These are phyloP conservation scores for Heliothis subflexa DNA, from an alignment of 1,140 invertebrate species.

Conservation along the genomic window DNA sequence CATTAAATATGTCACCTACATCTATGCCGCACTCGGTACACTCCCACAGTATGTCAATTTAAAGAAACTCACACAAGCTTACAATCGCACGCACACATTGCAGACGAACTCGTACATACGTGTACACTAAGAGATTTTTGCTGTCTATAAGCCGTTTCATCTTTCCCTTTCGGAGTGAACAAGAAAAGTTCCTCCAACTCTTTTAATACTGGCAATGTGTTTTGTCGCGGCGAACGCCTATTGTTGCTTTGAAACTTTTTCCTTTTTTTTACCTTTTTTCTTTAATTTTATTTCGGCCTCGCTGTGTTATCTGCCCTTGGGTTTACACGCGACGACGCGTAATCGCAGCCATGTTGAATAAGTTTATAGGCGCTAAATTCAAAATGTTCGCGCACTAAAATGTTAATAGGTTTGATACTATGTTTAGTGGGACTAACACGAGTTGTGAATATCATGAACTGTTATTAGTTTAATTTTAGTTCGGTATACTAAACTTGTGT, in stretches of 20 bases:
- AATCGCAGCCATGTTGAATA: constrained; percentile 40
- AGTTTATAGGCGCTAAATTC: constrained; percentile 35
- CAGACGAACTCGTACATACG: background rate
- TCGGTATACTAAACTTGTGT: background rate
- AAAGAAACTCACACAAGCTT: background rate
- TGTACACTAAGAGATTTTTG: constrained; percentile 32
- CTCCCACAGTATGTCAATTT: constrained; percentile 31
- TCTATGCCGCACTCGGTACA: background rate
- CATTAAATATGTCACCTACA: constrained; percentile 10
- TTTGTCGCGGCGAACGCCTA: constrained; percentile 75
- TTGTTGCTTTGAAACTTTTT: constrained; percentile 75
- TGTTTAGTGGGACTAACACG: constrained; percentile 7
- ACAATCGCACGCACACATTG: background rate
- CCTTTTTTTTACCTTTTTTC: constrained; percentile 66
- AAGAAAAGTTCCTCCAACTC: constrained; percentile 73
- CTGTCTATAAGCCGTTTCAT: constrained; percentile 54
- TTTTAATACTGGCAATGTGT: constrained; percentile 82
- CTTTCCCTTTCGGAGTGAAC: constrained; percentile 57
- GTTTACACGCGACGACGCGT: constrained; percentile 66
- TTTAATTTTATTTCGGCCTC: constrained; percentile 79
- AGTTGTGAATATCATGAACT: constrained; percentile 3
- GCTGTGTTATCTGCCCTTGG: constrained; percentile 65
- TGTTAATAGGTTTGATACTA: constrained; percentile 28
- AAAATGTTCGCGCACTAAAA: constrained; percentile 29
- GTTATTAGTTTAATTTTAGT: background rate